A percentile compares a stretch with the other conserved stretches of the same genome.
These are phyloP conservation scores for Panurus biarmicus DNA, from an alignment of 2,113 vertebrate species.

Conservation along the genomic window DNA sequence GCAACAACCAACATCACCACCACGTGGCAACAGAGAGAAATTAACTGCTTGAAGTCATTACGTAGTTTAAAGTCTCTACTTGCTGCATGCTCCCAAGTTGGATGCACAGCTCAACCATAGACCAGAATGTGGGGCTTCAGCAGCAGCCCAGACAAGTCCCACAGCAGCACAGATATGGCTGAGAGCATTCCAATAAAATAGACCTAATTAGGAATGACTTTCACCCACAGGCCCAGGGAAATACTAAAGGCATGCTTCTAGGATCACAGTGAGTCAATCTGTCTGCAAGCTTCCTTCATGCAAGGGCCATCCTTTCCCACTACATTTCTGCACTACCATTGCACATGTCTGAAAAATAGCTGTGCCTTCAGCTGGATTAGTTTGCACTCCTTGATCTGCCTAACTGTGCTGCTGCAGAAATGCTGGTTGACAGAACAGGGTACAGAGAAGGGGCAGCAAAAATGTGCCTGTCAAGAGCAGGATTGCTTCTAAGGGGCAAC, in stretches of 20 bases:
- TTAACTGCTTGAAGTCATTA: not conserved
- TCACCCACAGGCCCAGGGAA: not conserved
- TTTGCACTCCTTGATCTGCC: not conserved
- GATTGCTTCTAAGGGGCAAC: not conserved
- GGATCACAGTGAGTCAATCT: not conserved
- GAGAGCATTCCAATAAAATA: not conserved
- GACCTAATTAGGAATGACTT: not conserved
- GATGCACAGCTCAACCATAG: not conserved
- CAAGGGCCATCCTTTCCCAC: not conserved
- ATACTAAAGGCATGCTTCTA: not conserved
- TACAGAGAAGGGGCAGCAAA: not conserved
- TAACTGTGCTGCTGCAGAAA: not conserved
- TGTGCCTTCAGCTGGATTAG: not conserved
- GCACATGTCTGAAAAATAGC: not conserved
- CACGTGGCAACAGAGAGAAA: not conserved
- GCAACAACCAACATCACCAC: not conserved
- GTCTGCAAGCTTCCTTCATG: not conserved
- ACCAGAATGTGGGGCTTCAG: not conserved
- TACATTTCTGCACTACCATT: not conserved
- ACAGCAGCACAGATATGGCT: not conserved
- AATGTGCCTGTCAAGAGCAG: not conserved
- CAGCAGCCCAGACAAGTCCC: not conserved
- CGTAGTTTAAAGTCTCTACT: accelerated
- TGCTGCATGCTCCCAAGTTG: accelerated
- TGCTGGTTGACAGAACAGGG: not conserved